phyloP scores from a whole-genome alignment of 1,140 invertebrate species.

The Drosophila melanica region DNA sequence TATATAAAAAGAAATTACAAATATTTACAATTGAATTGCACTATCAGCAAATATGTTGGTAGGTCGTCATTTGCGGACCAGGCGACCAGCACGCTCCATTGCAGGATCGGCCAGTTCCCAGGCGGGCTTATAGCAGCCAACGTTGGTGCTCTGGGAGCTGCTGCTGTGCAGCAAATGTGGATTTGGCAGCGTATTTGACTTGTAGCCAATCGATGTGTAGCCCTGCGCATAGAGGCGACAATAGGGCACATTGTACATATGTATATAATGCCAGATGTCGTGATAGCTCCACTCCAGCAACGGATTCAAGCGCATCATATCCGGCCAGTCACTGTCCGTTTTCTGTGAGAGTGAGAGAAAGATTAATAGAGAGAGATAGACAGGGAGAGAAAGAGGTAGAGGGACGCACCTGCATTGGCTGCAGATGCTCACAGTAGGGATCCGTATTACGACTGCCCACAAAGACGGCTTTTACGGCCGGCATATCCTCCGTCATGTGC shows the following conservation, averaged over 20 bases:
- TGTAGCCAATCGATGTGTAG: conserved; percentile 94
- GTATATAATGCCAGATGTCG: conserved; percentile 95
- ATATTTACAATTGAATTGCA: conserved; percentile 34
- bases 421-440: conserved; percentile 89
- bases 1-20: no score
- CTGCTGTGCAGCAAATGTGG: conserved; percentile 87
- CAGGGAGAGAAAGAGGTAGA: not conserved
- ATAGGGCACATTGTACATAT: conserved; percentile 91
- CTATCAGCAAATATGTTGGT: conserved; percentile 2
- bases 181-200: conserved; percentile 92
- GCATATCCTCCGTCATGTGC: conserved; percentile 87
- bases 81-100: conserved; percentile 90
- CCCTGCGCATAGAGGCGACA: conserved; percentile 95
- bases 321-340: conserved; percentile 95
- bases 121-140: conserved; percentile 88
- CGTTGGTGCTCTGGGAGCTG: conserved; percentile 70
- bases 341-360: conserved; percentile 84
- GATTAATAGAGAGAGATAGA: not conserved
- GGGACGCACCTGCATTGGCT: conserved; percentile 88
- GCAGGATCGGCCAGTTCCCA: conserved; percentile 89
- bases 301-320: conserved; percentile 93
- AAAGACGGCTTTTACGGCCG: conserved; percentile 91
- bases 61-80: conserved; percentile 42
- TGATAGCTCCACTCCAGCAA: conserved; percentile 95
- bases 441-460: conserved; percentile 95